Base-by-base conservation (phyloP, 2,888 invertebrate species). In the Melolontha melolontha region DNA sequence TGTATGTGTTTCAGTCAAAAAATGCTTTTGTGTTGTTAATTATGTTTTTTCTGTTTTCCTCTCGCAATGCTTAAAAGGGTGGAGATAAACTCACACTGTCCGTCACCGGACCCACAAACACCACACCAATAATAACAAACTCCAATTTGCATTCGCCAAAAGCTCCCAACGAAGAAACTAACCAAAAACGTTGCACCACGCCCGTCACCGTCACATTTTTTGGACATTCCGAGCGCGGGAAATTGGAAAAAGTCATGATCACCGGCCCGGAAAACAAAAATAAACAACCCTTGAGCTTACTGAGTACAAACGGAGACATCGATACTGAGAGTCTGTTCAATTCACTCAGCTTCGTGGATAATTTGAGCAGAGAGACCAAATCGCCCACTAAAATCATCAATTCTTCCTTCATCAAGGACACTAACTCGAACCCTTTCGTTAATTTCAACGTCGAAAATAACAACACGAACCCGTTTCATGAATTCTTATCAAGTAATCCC, bases 61-160 rank as follows among this genome's bases (percentile, higher is more conserved):
- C 39, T 16, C 27, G 27, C 42, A 42, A 57, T 22, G 57, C 27
- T 44, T 57, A 27, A 76, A 79, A 91, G 90, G 90, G 90, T 74
- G 90, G 90, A 76, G 90, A 91, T 80, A 90, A 90, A 80, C 81
- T 91, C 79, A 91, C 90, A 64, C 82, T 91, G 69, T 87, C 88
- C 70, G 88, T 91, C 75, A 87, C 87, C 75, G 89, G 89, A 55
- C 81, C 81, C 4, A 77, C 79, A 5, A 79, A 72, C 52, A 68
- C 74, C 44, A 69, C 70, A 44, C 64, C 73, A 10, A 41, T 69
- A 55, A 57, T 66, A 64, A 67, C 72, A n/a, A 71, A 69, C 57
- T 69, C 73, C 68, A 67, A 71, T 72, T 75, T 70, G 73, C 73
- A 74, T 72, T 77, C 67, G 22, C 73, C 71, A 34, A 71, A 65